Evolutionary conservation across 1,140 invertebrate genomes (phyloP), one percentile per base, ranked within the genome.

Genomic region (Caenorhabditis brenneri): DNA sequence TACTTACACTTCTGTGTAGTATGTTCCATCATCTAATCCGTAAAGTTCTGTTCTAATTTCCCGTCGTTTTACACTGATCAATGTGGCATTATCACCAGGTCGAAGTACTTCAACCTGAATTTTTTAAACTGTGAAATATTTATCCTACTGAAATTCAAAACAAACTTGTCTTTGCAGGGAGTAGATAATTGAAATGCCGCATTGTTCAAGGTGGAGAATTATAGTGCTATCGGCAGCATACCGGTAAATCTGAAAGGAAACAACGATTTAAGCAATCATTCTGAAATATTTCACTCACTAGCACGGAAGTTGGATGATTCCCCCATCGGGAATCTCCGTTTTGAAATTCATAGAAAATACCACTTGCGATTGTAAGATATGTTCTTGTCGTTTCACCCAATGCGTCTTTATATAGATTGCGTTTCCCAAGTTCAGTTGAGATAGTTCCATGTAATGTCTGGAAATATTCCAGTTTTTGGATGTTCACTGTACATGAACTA

Each of bases 31-130:
- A 1, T 74, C 24, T n/a, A 5, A 31, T 22, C n/a, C 24, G 46
- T 33, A 10, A 12, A 74, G 46, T 27, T 74, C 65, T 6, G 65
- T 74, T 24, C 65, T 33, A 74, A 74, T 22, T 42, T 74, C 65
- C 33, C 65, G 29, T 9, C 65, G 65, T 74, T 42, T 74, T 12
- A 74, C 29, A 46, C 65, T 74, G 10, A 74, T 74, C 65, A 74
- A 74, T 1, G 65, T 74, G 6, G 19, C 24, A 31, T 74, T 74
- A 24, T 46, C 15, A 24, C 65, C 65, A 42, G 65, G 65, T 27
- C 65, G 29, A 3, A 22, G 15, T 3, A 74, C 65, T 74, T 74
- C 65, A 9, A 65, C 4, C 31, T 58, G 53, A 27, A 58, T n/a
- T n/a, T n/a, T n/a, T n/a, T n/a, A 58, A 58, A 58, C 10, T 29